These are phyloP conservation scores for Notarius lentiginosus DNA, from an alignment of 2,113 vertebrate species.

Conservation along the genomic window DNA sequence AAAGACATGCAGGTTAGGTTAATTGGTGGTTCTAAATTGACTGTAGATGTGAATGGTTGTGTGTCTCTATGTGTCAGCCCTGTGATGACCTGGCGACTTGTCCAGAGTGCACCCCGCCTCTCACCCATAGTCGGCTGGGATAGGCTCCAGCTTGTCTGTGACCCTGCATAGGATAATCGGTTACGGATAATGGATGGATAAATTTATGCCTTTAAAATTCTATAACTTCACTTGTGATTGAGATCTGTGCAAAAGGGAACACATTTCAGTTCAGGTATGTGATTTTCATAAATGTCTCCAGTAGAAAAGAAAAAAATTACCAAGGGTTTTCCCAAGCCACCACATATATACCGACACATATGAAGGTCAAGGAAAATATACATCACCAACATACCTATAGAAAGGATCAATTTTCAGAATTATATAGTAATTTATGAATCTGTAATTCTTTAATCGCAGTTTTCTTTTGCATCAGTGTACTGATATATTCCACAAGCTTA, in stretches of 20 bases:
- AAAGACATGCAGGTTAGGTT: no score
- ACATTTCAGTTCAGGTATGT: neutral
- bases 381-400: neutral
- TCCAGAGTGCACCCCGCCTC: no score
- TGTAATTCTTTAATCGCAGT: neutral
- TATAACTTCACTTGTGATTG: neutral
- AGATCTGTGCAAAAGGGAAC: neutral
- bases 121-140: no score
- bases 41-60: no score
- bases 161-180: no score
- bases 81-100: no score
- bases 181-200: no score
- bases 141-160: no score
- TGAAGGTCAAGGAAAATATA: neutral
- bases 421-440: neutral
- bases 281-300: neutral
- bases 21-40: no score
- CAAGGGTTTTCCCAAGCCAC: neutral
- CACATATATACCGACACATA: neutral
- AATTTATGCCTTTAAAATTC: neutral
- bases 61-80: no score
- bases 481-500: neutral
- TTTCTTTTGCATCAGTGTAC: neutral
- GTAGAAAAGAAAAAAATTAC: neutral
- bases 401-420: neutral